These are phyloP conservation scores for Paralvinella palmiformis DNA, from an alignment of 1,140 invertebrate species.

Conservation along the genomic window DNA sequence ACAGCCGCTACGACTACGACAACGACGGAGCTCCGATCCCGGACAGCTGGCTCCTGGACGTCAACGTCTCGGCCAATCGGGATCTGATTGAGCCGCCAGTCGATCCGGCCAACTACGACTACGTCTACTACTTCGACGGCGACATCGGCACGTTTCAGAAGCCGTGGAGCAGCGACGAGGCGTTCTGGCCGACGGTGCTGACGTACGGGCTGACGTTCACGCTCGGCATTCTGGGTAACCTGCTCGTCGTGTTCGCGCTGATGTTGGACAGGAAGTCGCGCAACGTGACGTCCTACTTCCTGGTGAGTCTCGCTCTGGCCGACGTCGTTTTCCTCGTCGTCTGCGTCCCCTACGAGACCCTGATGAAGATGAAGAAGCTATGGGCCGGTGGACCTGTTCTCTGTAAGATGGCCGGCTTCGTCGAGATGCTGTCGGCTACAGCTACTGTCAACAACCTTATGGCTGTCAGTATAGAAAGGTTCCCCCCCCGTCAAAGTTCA, in stretches of 20 bases:
- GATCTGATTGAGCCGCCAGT: too few species aligned
- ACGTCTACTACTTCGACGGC: too few species aligned
- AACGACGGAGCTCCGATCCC: too few species aligned
- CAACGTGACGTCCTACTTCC: slow-evolving; percentile 86
- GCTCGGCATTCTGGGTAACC: slow-evolving; percentile 77
- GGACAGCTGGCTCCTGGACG: too few species aligned
- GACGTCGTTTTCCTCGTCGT: slow-evolving; percentile 85
- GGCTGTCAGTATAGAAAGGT: slow-evolving; percentile 50
- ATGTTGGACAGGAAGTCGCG: slow-evolving; percentile 75
- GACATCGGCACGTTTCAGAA: slow-evolving; percentile 28
- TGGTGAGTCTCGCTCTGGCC: slow-evolving; percentile 83
- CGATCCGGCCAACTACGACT: too few species aligned
- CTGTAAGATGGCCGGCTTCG: slow-evolving; percentile 43
- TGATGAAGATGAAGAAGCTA: slow-evolving; percentile 77
- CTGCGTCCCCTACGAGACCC: slow-evolving; percentile 80
- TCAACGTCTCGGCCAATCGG: too few species aligned
- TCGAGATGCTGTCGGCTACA: slow-evolving; percentile 41
- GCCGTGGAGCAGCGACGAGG: slow-evolving; percentile 34
- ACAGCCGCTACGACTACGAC: too few species aligned
- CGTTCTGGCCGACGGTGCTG: slow-evolving; percentile 49
- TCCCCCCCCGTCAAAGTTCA: too few species aligned
- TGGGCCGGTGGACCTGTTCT: slow-evolving; percentile 68
- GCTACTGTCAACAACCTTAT: slow-evolving; percentile 48
- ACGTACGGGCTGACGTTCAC: slow-evolving; percentile 67
- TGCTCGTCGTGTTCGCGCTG: slow-evolving; percentile 81